A percentile compares a stretch with the other conserved stretches of the same genome.
Evolutionary conservation across 2,797 vertebrate species (phyloP).

Genomic region (Podargus strigoides): DNA sequence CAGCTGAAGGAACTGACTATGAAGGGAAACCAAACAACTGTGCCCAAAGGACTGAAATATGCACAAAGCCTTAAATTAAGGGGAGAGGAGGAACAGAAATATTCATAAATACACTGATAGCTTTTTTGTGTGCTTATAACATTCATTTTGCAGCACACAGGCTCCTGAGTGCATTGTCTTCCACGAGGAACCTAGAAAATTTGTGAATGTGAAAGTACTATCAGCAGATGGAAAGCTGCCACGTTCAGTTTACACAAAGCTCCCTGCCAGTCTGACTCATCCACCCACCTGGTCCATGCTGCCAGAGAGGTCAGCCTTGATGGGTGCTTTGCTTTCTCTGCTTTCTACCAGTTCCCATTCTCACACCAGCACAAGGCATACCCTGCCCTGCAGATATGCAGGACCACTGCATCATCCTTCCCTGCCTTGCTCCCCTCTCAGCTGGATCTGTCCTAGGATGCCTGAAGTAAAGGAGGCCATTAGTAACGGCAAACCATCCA

Average conservation of each 20-base stretch:
- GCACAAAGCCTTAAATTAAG: neutral
- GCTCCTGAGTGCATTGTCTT: neutral
- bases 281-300: neutral
- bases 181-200: neutral
- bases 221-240: neutral
- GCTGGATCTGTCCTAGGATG: neutral
- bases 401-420: neutral
- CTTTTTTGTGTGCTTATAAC: neutral
- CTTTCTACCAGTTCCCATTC: neutral
- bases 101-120: neutral
- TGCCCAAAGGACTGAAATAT: neutral
- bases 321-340: neutral
- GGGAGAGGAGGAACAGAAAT: neutral
- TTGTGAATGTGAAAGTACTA: neutral
- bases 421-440: neutral
- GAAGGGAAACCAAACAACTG: neutral
- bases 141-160: neutral
- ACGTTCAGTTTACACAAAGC: neutral
- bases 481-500: neutral
- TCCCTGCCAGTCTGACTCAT: neutral
- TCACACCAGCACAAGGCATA: rapidly evolving
- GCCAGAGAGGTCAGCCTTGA: neutral
- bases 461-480: neutral
- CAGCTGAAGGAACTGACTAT: neutral
- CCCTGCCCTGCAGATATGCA: neutral